Percentiles rank a stretch among this genome's conserved stretches.
Conservation (phyloP, 2,797 vertebrate species). For the Sebastes umbrosus region DNA sequence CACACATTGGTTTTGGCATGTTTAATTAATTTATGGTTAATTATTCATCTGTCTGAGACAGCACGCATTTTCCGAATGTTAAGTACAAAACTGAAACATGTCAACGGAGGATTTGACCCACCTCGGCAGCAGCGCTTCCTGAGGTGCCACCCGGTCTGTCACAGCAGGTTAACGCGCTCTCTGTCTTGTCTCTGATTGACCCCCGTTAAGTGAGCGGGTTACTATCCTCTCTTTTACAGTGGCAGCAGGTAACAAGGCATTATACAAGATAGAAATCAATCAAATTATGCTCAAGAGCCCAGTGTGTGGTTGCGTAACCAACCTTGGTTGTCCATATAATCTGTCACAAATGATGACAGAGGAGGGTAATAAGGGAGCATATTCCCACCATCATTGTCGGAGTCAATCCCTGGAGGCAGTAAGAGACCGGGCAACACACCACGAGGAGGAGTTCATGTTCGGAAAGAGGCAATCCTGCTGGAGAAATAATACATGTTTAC, state of each 20-base stretch:
- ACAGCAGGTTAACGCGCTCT: constrained; percentile 32
- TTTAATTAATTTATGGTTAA: neutral
- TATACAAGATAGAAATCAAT: constrained; percentile 81
- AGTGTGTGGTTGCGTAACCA: constrained; percentile 76
- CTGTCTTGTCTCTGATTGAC: constrained; percentile 81
- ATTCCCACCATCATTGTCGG: constrained; percentile 54
- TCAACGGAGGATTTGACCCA: neutral
- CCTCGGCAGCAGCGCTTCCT: neutral
- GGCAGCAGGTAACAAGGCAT: constrained; percentile 79
- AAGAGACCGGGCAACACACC: neutral
- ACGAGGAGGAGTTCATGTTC: constrained; percentile 6
- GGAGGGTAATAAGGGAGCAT: constrained; percentile 70
- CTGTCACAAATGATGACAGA: constrained; percentile 78
- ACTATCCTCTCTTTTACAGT: constrained; percentile 71
- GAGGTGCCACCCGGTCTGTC: constrained; percentile 8
- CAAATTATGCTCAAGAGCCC: constrained; percentile 77
- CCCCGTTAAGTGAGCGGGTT: constrained; percentile 70
- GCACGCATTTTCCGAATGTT: neutral
- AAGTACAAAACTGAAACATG: neutral
- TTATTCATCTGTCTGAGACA: neutral
- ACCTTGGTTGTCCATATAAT: constrained; percentile 70
- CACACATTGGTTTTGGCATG: neutral
- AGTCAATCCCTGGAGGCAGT: constrained; percentile 33
- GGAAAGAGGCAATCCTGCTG: neutral
- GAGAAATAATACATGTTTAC: constrained; percentile 26